Base-by-base conservation (phyloP, 2,888 invertebrate species). In the Stenodema calcarata region DNA sequence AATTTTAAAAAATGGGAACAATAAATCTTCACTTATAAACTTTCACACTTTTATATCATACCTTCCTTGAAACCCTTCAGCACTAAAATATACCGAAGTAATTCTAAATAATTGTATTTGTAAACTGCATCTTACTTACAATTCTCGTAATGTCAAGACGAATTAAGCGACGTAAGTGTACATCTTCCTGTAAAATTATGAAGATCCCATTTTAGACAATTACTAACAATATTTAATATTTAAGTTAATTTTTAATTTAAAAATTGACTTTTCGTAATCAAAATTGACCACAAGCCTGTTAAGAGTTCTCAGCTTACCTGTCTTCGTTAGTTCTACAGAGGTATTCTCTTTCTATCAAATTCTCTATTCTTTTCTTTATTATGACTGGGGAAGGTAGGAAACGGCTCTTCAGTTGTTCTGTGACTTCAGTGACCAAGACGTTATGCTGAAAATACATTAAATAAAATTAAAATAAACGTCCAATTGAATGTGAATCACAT, bases 311-410 rank as follows among this genome's bases (percentile, higher is more conserved):
- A 11, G 87, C 81, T 87, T 89, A 92, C 92, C 96, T 94, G 94
- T 99, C 99, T 92, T 98, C 98, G 87, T 97, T 96, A 91, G 98
- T 98, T 92, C 99, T 95, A 89, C 98, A 97, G 91, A 99, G 94
- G 93, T 99, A 99, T 93, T 99, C 99, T 90, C 99, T 94, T 93
- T 99, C 99, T 92, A 99, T 99, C 91, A 99, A 95, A 88, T 98
- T 98, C 93, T 99, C 99, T 92, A 99, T 99, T 91, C 99, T 95
- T 92, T 99, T 99, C 93, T 99, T 99, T 91, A 99, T 99, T 90
- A 99, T 96, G 89, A 97, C 97, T 85, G 99, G 99, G 90, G 98
- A 98, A 89, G 99, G 99, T 92, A 98, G 94, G 94, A 99, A 99
- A 91, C 99, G 95, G 90, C 96, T 96, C 92, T 97, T 97, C 90